phyloP scores from a whole-genome alignment of 2,888 invertebrate genomes.

The Gisinianus flammeolus region DNA sequence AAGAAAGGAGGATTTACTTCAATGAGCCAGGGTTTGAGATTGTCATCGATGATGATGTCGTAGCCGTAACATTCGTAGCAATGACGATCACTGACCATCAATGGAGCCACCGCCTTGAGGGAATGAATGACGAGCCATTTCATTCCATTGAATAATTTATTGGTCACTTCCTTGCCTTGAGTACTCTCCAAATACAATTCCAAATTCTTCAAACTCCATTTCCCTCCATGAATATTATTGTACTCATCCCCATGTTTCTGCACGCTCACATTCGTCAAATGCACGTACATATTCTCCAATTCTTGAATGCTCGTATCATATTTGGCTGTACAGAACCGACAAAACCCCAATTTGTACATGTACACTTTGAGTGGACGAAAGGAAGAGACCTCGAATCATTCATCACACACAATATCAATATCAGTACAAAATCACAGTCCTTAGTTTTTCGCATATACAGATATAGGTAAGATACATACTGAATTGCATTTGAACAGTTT shows the following conservation, averaged over 20 bases:
- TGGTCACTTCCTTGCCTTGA: slow-evolving; percentile 84
- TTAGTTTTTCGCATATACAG: too few species aligned
- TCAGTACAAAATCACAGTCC: too few species aligned
- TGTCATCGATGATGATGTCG: slow-evolving; percentile 94
- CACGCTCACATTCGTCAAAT: slow-evolving; percentile 96
- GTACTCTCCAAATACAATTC: slow-evolving; percentile 89
- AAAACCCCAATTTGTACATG: slow-evolving; percentile 89
- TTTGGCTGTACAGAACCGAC: slow-evolving; percentile 94
- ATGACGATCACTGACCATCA: slow-evolving; percentile 90
- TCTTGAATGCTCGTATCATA: slow-evolving; percentile 88
- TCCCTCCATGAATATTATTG: slow-evolving; percentile 91
- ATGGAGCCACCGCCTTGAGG: slow-evolving; percentile 87
- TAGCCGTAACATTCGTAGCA: slow-evolving; percentile 95
- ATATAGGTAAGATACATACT: background rate
- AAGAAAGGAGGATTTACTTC: slow-evolving; percentile 67
- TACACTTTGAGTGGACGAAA: slow-evolving; percentile 92
- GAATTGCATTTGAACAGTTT: background rate
- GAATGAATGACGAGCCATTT: slow-evolving; percentile 91
- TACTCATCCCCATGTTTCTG: slow-evolving; percentile 97
- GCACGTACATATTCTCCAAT: slow-evolving; percentile 90
- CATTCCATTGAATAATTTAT: slow-evolving; percentile 85
- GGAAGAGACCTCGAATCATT: slow-evolving; percentile 71
- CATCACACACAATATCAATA: background rate
- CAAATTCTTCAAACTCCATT: slow-evolving; percentile 90
- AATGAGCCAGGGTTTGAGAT: slow-evolving; percentile 90